phyloP scores from a whole-genome alignment of 2,888 invertebrate species.

The Nomada hirtipes region DNA sequence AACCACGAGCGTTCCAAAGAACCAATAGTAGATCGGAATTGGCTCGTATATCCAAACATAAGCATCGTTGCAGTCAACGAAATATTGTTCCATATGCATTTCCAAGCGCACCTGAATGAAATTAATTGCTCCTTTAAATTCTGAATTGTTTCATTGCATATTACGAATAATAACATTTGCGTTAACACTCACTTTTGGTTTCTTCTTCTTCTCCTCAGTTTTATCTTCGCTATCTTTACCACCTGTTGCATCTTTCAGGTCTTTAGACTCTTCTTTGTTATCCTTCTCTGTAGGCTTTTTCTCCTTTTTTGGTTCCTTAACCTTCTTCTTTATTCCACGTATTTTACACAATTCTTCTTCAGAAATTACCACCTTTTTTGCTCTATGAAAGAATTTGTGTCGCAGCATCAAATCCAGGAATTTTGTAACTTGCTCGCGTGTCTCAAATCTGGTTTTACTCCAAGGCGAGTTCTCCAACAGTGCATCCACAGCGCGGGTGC shows the following conservation, averaged over 20 bases:
- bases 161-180: slow-evolving; percentile 4
- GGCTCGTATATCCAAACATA: slow-evolving; percentile 99
- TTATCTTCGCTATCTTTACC: slow-evolving; percentile 85
- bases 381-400: slow-evolving; percentile 98
- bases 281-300: slow-evolving; percentile 79
- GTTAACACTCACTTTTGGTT: slow-evolving; percentile 80
- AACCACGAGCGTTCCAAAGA: slow-evolving; percentile 95
- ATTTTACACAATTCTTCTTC: slow-evolving; percentile 84
- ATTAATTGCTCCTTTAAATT: slow-evolving; percentile 22
- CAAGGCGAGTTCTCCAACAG: slow-evolving; percentile 94
- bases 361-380: slow-evolving; percentile 89
- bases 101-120: slow-evolving; percentile 91
- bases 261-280: slow-evolving; percentile 83
- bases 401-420: slow-evolving; percentile 94
- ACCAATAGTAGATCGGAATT: slow-evolving; percentile 96
- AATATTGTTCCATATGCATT: slow-evolving; percentile 98
- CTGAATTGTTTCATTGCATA: background rate
- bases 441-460: slow-evolving; percentile 92
- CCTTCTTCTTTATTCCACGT: slow-evolving; percentile 85
- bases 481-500: slow-evolving; percentile 96
- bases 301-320: slow-evolving; percentile 82
- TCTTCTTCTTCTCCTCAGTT: slow-evolving; percentile 85
- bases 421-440: slow-evolving; percentile 91
- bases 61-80: slow-evolving; percentile 97
- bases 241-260: slow-evolving; percentile 80